Base-by-base conservation (phyloP, 2,113 vertebrate genomes). In the Gadus chalcogrammus region DNA sequence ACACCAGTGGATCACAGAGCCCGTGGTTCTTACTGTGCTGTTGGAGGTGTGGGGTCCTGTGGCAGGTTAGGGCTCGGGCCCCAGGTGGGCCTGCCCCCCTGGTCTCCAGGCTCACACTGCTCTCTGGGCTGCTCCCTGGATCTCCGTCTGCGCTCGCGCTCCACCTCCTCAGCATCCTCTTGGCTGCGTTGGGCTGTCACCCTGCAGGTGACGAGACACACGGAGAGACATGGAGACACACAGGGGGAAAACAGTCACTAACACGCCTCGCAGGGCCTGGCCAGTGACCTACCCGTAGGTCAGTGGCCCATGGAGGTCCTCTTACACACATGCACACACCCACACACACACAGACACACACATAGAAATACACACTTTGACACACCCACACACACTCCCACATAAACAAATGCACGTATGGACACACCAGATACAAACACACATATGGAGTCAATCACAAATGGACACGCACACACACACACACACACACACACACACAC, bases 81-180 rank as follows among this genome's bases (percentile, higher is more conserved):
- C 24, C 72, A 60, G 31, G 76, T 42, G 0, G 69, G 62, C 8
- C 61, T 64, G 28, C 38, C 66, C 42, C 42, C 42, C 42, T 48
- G 42, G 42, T 48, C 42, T 48, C 42, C 42, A 48, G 13, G 42
- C 42, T 13, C 42, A 6, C 42, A 9, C 20, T 82, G 79, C 55
- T 71, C 80, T 31, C 79, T 78, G 56, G 81, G 88, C 74, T 69
- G 86, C 68, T 93, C 92, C 53, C 92, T 85, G 65, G 91, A 88
- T 65, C 87, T 82, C 62, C 89, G 87, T 11, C 92, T 85, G 1
- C 79, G 86, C 74, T 96, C 94, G 5, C 90, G 72, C 0, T 94
- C 93, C 0, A 90, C 88, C 80, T 95, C 95, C 73, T 95, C 94
- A 64, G 94, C 91, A 0, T 95, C 94, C 65, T 97, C 95, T 80